Percentiles rank a stretch among this genome's conserved stretches.
Evolutionary conservation across 2,113 vertebrate genomes (phyloP).

Genomic region (Xerus inauris): DNA sequence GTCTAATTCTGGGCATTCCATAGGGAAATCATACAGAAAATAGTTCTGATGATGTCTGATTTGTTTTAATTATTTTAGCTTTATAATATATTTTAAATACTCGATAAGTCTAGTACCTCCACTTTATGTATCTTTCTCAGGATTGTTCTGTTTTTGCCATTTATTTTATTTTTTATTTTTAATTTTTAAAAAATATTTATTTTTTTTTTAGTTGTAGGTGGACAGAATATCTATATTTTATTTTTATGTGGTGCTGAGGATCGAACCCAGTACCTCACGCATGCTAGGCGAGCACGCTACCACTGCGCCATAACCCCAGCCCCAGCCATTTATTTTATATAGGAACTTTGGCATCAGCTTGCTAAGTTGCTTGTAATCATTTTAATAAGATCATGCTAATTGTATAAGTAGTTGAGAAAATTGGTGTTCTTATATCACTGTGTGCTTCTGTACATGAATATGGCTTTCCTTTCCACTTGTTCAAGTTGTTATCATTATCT

Average conservation of each 20-base stretch:
- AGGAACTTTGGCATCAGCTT: constrained; percentile 14
- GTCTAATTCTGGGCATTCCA: background rate
- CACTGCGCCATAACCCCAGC: too few species aligned
- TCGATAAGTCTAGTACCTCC: background rate
- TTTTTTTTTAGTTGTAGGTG: too few species aligned
- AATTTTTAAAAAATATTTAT: too few species aligned
- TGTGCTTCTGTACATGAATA: background rate
- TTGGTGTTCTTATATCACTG: background rate
- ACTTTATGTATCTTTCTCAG: background rate
- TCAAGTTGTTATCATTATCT: too few species aligned
- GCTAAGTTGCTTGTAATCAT: background rate
- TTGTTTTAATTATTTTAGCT: constrained; percentile 15
- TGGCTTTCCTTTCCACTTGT: background rate
- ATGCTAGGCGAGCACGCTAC: too few species aligned
- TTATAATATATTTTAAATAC: constrained; percentile 6
- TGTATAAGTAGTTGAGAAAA: background rate
- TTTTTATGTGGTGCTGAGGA: too few species aligned
- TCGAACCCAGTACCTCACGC: too few species aligned
- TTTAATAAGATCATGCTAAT: background rate
- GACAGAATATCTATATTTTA: too few species aligned
- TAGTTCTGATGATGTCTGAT: background rate
- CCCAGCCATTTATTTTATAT: background rate
- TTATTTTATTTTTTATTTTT: too few species aligned
- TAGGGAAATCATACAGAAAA: background rate
- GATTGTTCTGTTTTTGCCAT: background rate